Evolutionary conservation across 2,797 vertebrate genomes (phyloP), one percentile per base, ranked within the genome.

Genomic region (Poeciliopsis paucimaculata): DNA sequence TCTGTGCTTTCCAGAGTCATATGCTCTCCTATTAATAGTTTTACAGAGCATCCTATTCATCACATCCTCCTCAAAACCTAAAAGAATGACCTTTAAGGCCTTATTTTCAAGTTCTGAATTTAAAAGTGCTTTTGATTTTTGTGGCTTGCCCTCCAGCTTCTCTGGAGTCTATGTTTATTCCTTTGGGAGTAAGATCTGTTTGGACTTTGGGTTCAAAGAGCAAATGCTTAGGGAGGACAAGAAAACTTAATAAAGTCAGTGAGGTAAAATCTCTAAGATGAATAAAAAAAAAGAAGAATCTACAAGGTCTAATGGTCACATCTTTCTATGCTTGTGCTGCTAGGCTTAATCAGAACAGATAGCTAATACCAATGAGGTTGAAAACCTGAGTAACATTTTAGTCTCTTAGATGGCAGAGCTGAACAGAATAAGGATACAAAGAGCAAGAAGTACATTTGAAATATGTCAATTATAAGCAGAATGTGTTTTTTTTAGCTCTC

Each of bases 41-140:
- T 72, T 90, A 88, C 90, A 84, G 83, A 74, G 71, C 84, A 87
- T 88, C 86, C 89, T 91, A 95, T 95, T 96, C 89, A 95, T 95
- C 94, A 95, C 88, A 83, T 73, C 87, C 89, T 90, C 88, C 92
- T 93, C 90, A 80, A 80, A 74, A 80, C 86, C 86, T 86, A 87
- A 92, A 90, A 90, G 91, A 91, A 86, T 86, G 88, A 86, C 93
- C 92, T 93, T 90, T 87, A 75, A 92, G 87, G 89, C 82, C 89
- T 88, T 87, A 87, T 92, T 90, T 88, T 84, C 83, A 82, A 39
- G 73, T 80, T 88, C 75, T 75, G 81, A 86, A 87, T 90, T 91
- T 86, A 83, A 91, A 93, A 93, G 88, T 87, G 84, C 85, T 86
- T 93, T 91, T 90, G 86, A 88, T 88, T 92, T 90, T 82, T 72